Evolutionary conservation across 2,113 vertebrate genomes (phyloP).

Genomic region (Arvicanthis niloticus): DNA sequence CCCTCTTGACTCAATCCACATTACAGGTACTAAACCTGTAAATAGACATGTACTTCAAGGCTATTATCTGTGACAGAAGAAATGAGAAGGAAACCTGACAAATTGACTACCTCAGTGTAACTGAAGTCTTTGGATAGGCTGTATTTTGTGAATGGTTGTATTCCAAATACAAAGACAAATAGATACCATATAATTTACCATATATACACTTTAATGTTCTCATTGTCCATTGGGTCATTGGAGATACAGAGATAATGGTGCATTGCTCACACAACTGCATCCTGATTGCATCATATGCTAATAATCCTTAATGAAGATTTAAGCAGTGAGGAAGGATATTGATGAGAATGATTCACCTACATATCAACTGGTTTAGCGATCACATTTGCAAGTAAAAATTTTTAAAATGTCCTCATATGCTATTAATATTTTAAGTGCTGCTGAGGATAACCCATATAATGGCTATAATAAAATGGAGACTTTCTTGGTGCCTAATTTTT

Average conservation of each 20-base stretch:
- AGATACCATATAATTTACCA: background rate
- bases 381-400: conserved; percentile 53
- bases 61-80: background rate
- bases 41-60: background rate
- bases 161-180: background rate
- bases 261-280: background rate
- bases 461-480: conserved; percentile 6
- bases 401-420: background rate
- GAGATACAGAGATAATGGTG: background rate
- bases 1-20: background rate
- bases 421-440: conserved; percentile 38
- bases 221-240: background rate
- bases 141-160: background rate
- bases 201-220: background rate
- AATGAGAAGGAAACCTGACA: background rate
- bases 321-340: background rate
- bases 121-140: background rate
- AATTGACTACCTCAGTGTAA: background rate
- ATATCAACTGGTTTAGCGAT: background rate
- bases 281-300: background rate
- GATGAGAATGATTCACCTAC: background rate
- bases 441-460: background rate
- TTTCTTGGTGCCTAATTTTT: background rate
- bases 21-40: background rate
- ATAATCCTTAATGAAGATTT: background rate